Evolutionary conservation across 2,113 vertebrate genomes (phyloP), one percentile per base, ranked within the genome.

Genomic region (Dicentrarchus labrax): DNA sequence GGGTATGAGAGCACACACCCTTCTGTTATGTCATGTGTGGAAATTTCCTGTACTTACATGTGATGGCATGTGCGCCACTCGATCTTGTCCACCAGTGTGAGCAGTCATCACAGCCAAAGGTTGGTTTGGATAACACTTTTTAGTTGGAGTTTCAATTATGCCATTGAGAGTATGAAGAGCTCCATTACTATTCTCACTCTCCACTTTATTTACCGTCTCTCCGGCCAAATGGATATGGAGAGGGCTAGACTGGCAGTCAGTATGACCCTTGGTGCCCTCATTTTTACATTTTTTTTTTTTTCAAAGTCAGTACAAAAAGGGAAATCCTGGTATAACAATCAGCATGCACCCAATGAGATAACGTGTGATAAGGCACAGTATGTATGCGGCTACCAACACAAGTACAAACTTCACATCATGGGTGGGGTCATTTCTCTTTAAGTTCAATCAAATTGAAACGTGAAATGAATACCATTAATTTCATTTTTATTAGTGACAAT

Each of bases 91-190:
- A 17, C 22, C 72, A 24, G 22, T 41, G 36, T 47, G 74, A 39
- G 64, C 36, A 12, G 76, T 51, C 72, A 30, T 85, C 45, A 17
- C 81, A 39, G 43, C 24, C 43, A 76, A 80, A 85, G 76, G 72
- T 74, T 61, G 56, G 76, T 88, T 78, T 86, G 64, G 65, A 84
- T 75, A 61, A 47, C 76, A 65, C 76, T 66, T 86, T 91, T 77
- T 78, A 21, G 79, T 77, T 82, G 21, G 67, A 88, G 79, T 76
- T 86, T 92, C 84, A 91, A 92, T 91, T 91, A 91, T 84, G 57
- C 71, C 57, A 60, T 86, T 67, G 78, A 84, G 72, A 65, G 61
- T 71, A 80, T 91, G 88, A 91, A 92, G 88, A 89, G 85, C 74
- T 39, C 82, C 76, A 77, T 91, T 82, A 83, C 60, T 87, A 38